Percentiles rank a stretch among this genome's conserved stretches.
These are phyloP conservation scores for Campoletis raptor DNA, from an alignment of 2,888 invertebrate species.

Conservation along the genomic window DNA sequence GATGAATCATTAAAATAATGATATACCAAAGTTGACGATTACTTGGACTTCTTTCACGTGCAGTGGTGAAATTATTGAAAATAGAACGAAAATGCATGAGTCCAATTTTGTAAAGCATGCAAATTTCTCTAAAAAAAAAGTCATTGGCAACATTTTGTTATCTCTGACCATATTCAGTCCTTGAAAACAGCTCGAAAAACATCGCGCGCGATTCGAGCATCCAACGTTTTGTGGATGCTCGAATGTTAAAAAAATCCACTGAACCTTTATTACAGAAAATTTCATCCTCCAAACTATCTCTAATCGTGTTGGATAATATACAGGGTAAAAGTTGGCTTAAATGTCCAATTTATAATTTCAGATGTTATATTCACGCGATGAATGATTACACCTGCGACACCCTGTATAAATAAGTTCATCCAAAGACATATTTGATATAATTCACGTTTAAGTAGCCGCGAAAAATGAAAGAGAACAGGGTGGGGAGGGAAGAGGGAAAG, in stretches of 20 bases:
- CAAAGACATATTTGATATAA: not conserved
- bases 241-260: not conserved
- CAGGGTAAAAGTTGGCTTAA: not conserved
- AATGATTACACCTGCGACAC: not conserved
- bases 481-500: not conserved
- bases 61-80: no score
- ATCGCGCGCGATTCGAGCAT: not conserved
- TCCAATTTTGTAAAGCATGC: not conserved
- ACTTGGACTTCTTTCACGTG: no score
- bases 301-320: not conserved
- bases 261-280: not conserved
- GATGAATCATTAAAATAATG: no score
- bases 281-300: not conserved
- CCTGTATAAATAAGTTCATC: not conserved
- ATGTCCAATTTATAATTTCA: not conserved
- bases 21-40: no score
- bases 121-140: not conserved
- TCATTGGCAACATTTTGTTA: not conserved
- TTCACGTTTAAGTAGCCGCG: slow-evolving; percentile 8
- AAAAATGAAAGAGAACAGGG: slow-evolving; percentile 1
- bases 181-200: not conserved
- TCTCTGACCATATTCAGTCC: not conserved
- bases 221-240: not conserved
- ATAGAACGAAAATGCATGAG: not conserved
- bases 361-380: not conserved